Conservation (phyloP, 92 coral and sea anemone species). For the Phymanthus crucifer region DNA sequence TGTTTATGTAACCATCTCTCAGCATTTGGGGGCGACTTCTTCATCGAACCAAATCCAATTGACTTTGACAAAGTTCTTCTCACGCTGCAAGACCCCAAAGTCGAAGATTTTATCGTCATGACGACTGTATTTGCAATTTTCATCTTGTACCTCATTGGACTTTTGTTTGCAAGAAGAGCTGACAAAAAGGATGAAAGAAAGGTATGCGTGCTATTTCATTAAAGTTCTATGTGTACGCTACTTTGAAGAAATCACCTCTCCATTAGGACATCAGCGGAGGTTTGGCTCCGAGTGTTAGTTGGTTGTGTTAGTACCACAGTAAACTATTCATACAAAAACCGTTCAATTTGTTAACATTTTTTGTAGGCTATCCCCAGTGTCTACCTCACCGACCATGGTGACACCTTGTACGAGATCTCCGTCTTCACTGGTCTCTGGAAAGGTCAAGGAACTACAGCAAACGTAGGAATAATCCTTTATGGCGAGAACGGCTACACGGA, state of each 20-base stretch:
- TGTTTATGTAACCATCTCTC: constrained; percentile 74
- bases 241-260: too few relatives aligned
- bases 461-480: constrained; percentile 66
- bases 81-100: constrained; percentile 62
- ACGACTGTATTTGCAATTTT: constrained; percentile 55
- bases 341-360: neutral
- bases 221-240: neutral
- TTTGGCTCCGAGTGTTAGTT: too few relatives aligned
- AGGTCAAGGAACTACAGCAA: constrained; percentile 82
- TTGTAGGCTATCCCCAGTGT: constrained; percentile 67
- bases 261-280: too few relatives aligned
- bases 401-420: constrained; percentile 60
- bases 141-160: constrained; percentile 48
- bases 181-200: constrained; percentile 62
- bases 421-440: constrained; percentile 79
- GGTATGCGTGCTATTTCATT: constrained; percentile 26
- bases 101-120: constrained; percentile 70
- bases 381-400: constrained; percentile 57
- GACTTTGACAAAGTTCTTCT: constrained; percentile 78
- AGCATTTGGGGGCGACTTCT: constrained; percentile 85
- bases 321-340: too few relatives aligned
- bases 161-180: constrained; percentile 61
- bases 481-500: constrained; percentile 72
- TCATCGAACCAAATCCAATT: constrained; percentile 81
- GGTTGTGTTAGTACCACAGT: too few relatives aligned